phyloP scores from a whole-genome alignment of 2,888 invertebrate genomes.

The Dexiosoma caninum region DNA sequence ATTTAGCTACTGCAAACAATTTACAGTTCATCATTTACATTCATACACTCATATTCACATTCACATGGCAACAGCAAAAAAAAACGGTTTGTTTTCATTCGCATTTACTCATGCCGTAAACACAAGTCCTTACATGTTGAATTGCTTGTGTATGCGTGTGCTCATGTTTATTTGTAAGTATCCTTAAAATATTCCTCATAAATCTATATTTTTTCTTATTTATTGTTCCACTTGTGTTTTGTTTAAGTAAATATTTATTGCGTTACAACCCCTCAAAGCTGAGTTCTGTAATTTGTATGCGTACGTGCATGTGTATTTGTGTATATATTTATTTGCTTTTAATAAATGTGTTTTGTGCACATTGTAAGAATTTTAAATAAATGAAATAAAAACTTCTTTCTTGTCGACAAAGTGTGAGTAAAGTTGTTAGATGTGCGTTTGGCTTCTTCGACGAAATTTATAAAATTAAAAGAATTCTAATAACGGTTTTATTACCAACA shows the following conservation, averaged over 20 bases:
- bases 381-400: conserved; percentile 19
- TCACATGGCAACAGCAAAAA: not conserved
- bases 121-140: not conserved
- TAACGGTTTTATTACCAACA: no score
- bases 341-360: conserved; percentile 16
- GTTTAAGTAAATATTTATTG: not conserved
- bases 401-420: not conserved
- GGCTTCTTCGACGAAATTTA: no score
- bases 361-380: conserved; percentile 28
- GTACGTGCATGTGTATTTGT: not conserved
- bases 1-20: conserved; percentile 26
- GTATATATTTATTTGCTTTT: not conserved
- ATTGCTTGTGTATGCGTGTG: not conserved
- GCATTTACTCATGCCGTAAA: not conserved
- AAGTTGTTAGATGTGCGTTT: conserved; percentile 16
- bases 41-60: no score
- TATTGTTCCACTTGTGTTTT: not conserved
- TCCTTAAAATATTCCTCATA: conserved; percentile 12
- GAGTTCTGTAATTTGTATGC: not conserved
- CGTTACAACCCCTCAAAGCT: not conserved
- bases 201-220: conserved; percentile 14
- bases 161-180: not conserved
- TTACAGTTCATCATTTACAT: conserved; percentile 25
- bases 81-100: not conserved
- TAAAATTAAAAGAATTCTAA: no score